Conservation (phyloP, 2,113 vertebrate species). For the Hucho hucho region DNA sequence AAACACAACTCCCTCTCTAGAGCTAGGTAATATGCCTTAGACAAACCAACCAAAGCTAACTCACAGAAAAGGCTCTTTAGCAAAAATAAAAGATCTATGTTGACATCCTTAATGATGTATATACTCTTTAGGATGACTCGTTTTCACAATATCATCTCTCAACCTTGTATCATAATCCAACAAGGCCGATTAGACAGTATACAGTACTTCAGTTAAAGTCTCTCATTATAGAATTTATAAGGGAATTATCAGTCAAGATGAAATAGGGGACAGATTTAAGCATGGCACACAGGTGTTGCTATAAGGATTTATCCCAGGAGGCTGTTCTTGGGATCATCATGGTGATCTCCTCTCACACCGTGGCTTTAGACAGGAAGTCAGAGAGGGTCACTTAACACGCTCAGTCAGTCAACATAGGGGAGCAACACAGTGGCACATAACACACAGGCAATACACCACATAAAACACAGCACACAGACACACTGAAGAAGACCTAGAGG, state of each 20-base stretch:
- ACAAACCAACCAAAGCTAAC: too few relatives aligned
- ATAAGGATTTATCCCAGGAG: conserved; percentile 35
- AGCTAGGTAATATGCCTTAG: background rate
- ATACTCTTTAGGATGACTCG: background rate
- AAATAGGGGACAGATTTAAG: conserved; percentile 8
- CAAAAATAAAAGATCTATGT: background rate
- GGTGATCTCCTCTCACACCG: conserved; percentile 19
- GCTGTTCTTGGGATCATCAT: conserved; percentile 16
- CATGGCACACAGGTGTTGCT: conserved; percentile 13
- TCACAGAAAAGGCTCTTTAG: background rate
- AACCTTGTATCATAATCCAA: background rate
- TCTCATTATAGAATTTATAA: too few relatives aligned
- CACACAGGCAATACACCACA: conserved; percentile 15
- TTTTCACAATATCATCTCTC: background rate
- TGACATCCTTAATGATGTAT: background rate
- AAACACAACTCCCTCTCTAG: background rate
- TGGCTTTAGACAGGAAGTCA: conserved; percentile 12
- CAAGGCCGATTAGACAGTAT: too few relatives aligned
- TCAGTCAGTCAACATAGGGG: background rate
- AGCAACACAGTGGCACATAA: conserved; percentile 12
- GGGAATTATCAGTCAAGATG: background rate
- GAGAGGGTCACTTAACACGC: background rate
- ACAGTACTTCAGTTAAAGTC: too few relatives aligned
- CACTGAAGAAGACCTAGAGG: background rate
- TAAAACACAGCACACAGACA: conserved; percentile 3